Conservation (phyloP, 2,113 vertebrate species). For the Siniperca chuatsi region DNA sequence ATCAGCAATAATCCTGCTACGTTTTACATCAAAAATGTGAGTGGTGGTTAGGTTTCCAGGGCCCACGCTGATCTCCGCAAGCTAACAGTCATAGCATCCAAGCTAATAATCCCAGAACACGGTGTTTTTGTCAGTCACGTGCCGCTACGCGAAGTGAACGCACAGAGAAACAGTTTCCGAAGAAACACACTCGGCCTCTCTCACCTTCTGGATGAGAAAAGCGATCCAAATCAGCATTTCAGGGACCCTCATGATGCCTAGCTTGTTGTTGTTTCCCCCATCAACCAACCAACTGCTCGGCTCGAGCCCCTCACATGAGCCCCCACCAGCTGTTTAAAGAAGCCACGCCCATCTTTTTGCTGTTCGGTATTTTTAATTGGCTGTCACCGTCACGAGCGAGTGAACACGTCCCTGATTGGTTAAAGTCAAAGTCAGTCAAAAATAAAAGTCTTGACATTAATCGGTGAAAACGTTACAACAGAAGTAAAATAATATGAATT, state of each 20-base stretch:
- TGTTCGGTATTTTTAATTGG: conserved; percentile 52
- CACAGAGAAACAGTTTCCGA: neutral
- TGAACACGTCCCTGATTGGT: conserved; percentile 49
- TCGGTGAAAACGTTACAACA: neutral
- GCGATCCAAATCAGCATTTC: conserved; percentile 77
- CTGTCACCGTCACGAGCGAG: neutral
- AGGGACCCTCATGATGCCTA: conserved; percentile 78
- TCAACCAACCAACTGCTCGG: conserved; percentile 50
- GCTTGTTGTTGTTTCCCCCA: conserved; percentile 76
- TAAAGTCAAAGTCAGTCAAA: conserved; percentile 53
- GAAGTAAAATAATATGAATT: neutral
- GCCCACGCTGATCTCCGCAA: conserved; percentile 68
- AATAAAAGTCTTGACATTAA: neutral
- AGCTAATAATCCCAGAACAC: conserved; percentile 46
- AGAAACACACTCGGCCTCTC: conserved; percentile 10
- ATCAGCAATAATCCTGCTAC: neutral
- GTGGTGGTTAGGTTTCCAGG: conserved; percentile 17
- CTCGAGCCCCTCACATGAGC: conserved; percentile 22
- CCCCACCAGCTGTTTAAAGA: conserved; percentile 64
- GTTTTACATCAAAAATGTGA: conserved; percentile 3
- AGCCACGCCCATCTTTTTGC: conserved; percentile 57
- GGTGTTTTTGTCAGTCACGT: neutral
- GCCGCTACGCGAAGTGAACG: neutral
- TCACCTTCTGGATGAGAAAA: conserved; percentile 82
- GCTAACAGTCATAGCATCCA: conserved; percentile 71